A percentile compares a stretch with the other conserved stretches of the same genome.
Evolutionary conservation across 2,797 vertebrate genomes (phyloP).

Genomic region (Etheostoma perlongum): DNA sequence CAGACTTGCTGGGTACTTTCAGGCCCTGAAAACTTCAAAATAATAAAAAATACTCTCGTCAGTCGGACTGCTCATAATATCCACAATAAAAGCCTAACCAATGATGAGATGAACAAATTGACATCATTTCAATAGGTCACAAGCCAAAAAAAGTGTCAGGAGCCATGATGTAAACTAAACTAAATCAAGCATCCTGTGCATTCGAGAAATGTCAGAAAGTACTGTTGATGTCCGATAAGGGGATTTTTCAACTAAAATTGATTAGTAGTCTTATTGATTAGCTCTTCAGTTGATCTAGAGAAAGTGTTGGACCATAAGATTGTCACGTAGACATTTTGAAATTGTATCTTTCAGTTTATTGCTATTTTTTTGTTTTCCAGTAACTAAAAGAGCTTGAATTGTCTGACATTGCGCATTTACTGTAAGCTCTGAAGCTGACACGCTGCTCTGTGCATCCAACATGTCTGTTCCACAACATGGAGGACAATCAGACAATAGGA

Average conservation of each 20-base stretch:
- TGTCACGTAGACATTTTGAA: not conserved
- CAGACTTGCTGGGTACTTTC: not conserved
- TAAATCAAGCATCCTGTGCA: too few species aligned
- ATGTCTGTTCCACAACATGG: slow-evolving; percentile 23
- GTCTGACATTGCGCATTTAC: fast-evolving
- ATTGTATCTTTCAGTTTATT: not conserved
- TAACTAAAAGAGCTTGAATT: not conserved
- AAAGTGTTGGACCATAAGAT: not conserved
- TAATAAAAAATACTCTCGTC: too few species aligned
- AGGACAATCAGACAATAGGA: slow-evolving; percentile 28
- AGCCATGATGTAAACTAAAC: too few species aligned
- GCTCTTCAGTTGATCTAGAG: not conserved
- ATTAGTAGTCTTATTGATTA: not conserved
- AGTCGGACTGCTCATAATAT: too few species aligned
- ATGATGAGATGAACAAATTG: too few species aligned
- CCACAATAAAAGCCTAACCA: too few species aligned
- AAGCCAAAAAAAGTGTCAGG: too few species aligned
- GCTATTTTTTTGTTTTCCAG: not conserved
- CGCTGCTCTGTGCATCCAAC: not conserved
- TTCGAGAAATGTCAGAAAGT: too few species aligned
- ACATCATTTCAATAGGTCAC: not conserved
- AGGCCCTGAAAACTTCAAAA: not conserved
- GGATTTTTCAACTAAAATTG: not conserved
- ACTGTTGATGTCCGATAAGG: not conserved
- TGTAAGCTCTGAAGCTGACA: not conserved